A percentile compares a stretch with the other conserved stretches of the same genome.
Evolutionary conservation across 2,113 vertebrate genomes (phyloP).

Genomic region (Scytalopus superciliaris): DNA sequence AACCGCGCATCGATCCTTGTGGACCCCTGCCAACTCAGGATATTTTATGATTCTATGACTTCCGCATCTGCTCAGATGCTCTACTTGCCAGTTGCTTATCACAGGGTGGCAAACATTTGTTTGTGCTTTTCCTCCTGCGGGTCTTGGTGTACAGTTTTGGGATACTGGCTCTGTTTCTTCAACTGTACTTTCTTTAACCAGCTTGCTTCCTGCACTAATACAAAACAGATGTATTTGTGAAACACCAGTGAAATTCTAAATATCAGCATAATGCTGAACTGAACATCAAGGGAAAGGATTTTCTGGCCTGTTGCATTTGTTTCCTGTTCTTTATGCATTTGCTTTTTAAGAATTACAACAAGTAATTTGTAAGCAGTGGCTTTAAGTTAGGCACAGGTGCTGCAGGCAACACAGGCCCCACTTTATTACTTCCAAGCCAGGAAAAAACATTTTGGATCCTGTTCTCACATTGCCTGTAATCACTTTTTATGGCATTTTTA

Average conservation of each 20-base stretch:
- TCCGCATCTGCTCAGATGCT: not conserved
- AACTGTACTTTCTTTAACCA: not conserved
- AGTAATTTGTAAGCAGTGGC: not conserved
- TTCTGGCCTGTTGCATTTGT: not conserved
- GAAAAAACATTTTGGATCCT: not conserved
- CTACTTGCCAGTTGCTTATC: not conserved
- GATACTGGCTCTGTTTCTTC: not conserved
- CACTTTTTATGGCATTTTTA: not conserved
- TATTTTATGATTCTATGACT: not conserved
- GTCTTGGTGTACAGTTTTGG: not conserved
- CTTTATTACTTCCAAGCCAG: not conserved
- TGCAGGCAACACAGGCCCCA: not conserved
- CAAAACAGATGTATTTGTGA: not conserved
- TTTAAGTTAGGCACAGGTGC: not conserved
- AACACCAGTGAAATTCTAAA: not conserved
- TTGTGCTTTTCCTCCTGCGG: not conserved
- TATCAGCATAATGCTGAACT: not conserved
- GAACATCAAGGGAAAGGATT: not conserved
- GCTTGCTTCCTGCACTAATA: not conserved
- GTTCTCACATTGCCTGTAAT: not conserved
- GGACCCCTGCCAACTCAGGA: not conserved
- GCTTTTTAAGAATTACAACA: not conserved
- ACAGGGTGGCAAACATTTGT: not conserved
- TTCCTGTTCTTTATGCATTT: not conserved
- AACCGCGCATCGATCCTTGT: not conserved